Evolutionary conservation across 2,797 vertebrate genomes (phyloP).

Genomic region (Rhincodon typus): DNA sequence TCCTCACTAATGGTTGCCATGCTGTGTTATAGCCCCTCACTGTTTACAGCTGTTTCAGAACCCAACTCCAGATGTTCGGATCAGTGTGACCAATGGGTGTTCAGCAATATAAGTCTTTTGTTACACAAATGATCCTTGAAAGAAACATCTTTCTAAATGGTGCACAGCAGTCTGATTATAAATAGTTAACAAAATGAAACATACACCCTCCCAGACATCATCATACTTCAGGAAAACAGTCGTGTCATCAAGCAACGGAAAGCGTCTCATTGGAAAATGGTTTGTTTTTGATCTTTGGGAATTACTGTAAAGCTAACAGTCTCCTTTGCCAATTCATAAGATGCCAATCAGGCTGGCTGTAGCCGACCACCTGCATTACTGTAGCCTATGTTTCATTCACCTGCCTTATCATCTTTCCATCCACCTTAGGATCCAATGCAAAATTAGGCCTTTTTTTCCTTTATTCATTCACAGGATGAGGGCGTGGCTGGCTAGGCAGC

Average conservation of each 20-base stretch:
- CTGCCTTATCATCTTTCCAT: not conserved
- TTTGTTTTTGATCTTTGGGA: not conserved
- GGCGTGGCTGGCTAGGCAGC: no score
- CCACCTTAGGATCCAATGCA: not conserved
- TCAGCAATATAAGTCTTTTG: not conserved
- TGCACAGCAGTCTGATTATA: not conserved
- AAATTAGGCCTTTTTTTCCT: not conserved
- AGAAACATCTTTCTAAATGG: not conserved
- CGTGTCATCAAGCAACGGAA: not conserved
- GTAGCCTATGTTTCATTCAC: not conserved
- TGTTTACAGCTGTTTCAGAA: conserved; percentile 2
- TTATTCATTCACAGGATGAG: no score
- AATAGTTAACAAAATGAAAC: not conserved
- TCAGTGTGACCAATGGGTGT: not conserved
- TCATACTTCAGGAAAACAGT: not conserved
- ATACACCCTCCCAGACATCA: not conserved
- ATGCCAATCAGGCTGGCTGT: not conserved
- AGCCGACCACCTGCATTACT: not conserved
- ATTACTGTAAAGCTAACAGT: no score
- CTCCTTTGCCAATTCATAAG: not conserved
- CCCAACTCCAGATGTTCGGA: conserved; percentile 4
- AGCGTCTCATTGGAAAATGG: not conserved
- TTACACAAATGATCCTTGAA: not conserved
- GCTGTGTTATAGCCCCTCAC: not conserved
- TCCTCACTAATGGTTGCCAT: not conserved